Evolutionary conservation across 2,888 invertebrate genomes (phyloP).

Genomic region (Chrysotoxum bicinctum): DNA sequence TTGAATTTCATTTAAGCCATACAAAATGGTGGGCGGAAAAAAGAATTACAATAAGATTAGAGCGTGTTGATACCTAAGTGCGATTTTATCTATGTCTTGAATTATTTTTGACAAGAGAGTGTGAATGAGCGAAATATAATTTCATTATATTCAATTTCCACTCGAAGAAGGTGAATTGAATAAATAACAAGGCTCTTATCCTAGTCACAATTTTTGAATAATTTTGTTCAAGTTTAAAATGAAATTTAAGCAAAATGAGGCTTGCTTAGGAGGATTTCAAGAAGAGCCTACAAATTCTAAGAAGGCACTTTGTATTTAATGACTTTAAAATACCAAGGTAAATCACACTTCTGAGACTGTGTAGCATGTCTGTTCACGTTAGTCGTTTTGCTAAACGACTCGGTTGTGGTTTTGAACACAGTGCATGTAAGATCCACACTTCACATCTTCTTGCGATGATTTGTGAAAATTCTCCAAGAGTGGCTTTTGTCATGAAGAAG

Average conservation of each 20-base stretch:
- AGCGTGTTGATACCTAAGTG: not conserved
- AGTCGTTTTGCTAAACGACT: no score
- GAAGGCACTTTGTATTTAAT: no score
- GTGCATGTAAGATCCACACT: no score
- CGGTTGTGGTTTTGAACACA: no score
- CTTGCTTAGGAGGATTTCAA: no score
- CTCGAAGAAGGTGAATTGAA: not conserved
- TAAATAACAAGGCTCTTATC: not conserved
- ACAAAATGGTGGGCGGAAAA: constrained; percentile 5
- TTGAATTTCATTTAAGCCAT: not conserved
- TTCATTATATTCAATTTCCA: constrained; percentile 1
- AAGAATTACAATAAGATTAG: constrained; percentile 18
- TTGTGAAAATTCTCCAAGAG: no score
- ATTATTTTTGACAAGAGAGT: not conserved
- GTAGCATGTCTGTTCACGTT: no score
- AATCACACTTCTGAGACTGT: no score
- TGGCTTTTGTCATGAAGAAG: no score
- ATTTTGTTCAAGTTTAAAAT: not conserved
- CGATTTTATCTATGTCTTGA: not conserved
- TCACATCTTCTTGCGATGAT: no score
- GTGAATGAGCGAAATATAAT: constrained; percentile 5
- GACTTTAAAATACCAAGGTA: no score
- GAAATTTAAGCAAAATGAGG: not conserved
- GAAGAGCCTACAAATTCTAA: no score
- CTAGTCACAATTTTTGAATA: not conserved